These are phyloP conservation scores for Chionoecetes opilio DNA, from an alignment of 1,140 invertebrate species.

Conservation along the genomic window DNA sequence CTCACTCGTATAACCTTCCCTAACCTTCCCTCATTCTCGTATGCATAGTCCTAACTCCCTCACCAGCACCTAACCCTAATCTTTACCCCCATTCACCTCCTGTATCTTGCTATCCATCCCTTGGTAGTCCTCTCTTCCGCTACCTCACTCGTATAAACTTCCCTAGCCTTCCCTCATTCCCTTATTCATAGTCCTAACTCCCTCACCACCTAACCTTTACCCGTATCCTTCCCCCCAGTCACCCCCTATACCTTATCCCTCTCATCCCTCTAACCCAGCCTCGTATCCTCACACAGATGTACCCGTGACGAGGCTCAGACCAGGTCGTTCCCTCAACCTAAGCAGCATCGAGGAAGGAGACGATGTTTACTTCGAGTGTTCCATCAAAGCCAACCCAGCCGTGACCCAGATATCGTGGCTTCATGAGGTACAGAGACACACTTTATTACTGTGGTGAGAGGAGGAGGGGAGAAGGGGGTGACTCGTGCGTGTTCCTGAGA, in stretches of 20 bases:
- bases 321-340: constrained; percentile 90
- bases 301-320: constrained; percentile 56
- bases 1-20: neutral
- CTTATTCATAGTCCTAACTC: no score
- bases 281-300: constrained; percentile 61
- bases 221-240: neutral
- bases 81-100: no score
- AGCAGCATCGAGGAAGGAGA: constrained; percentile 90
- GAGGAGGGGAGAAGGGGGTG: no score
- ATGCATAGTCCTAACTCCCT: no score
- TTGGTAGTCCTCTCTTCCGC: neutral
- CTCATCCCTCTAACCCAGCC: neutral
- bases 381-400: constrained; percentile 91
- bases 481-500: no score
- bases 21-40: neutral
- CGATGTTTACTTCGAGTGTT: constrained; percentile 89
- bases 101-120: no score
- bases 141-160: neutral
- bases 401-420: constrained; percentile 97
- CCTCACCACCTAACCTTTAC: neutral
- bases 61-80: no score
- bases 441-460: no score
- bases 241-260: neutral
- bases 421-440: constrained; percentile 92
- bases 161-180: neutral